Evolutionary conservation across 2,797 vertebrate genomes (phyloP), one percentile per base, ranked within the genome.

Genomic region (Gymnothorax reevesii): DNA sequence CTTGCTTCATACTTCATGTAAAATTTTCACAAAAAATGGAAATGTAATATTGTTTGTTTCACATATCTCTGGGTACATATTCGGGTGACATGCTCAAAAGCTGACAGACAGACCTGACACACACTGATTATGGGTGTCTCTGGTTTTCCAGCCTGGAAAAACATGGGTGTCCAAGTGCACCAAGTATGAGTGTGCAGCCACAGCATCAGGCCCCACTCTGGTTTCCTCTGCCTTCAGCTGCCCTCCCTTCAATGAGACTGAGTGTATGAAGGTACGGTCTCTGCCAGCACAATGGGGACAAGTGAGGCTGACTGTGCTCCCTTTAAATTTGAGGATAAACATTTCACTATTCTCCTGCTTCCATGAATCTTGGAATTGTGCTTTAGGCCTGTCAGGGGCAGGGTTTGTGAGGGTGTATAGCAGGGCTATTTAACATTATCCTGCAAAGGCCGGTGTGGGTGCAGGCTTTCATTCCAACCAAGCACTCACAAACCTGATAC

Each of bases 221-320:
- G 92, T 99, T 90, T 96, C 96, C 66, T 98, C 98, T 54, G 93
- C 97, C 88, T 95, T 97, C 94, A 98, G 96, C 94, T 99, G 98
- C 91, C 98, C 98, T 0, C 98, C 97, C 0, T 98, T 99, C 91
- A 99, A 99, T 2, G 98, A 99, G 92, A 97, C 97, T 0, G 98
- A 98, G 89, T 99, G 98, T 87, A 94, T 95, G 90, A 99, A 99
- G 98, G 98, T 99, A 89, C 95, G 97, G 92, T 83, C 13, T 22
- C 52, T 13, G 57, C 25, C 69, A 54, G 64, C 33, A 17, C 60
- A 55, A n/a, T 82, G 12, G 33, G 73, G 6, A 49, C 33, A 49
- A 27, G 69, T 73, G 15, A 77, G 6, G 33, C 73, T 22, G 17
- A 55, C 17, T 55, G 77, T 80, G 49, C 77, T 80, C 33, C 8